phyloP scores from a whole-genome alignment of 2,113 vertebrate species.

The Poicephalus gulielmi region DNA sequence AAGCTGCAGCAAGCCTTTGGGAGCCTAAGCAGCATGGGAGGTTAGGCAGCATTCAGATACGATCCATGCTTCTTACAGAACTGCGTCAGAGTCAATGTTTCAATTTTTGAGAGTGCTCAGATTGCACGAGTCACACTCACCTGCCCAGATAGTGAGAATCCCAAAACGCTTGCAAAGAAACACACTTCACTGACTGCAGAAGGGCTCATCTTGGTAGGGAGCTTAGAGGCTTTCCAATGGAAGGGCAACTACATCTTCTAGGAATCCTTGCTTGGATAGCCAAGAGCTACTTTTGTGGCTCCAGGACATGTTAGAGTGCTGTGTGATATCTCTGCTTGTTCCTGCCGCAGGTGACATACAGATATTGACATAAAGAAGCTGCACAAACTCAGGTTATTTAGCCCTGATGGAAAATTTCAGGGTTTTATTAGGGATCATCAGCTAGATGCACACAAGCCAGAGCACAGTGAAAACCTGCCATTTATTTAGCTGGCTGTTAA shows the following conservation, averaged over 20 bases:
- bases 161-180: fast-evolving
- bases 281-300: background rate
- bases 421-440: background rate
- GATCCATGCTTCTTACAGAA: background rate
- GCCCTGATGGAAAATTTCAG: background rate
- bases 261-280: background rate
- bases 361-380: background rate
- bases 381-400: background rate
- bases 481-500: background rate
- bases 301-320: background rate
- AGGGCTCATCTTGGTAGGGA: background rate
- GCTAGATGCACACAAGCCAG: background rate
- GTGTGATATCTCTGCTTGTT: background rate
- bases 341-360: background rate
- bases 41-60: background rate
- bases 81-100: background rate
- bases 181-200: background rate
- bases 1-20: background rate
- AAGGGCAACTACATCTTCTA: background rate
- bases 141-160: background rate
- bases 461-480: background rate
- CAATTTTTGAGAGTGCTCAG: background rate
- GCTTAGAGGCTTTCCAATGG: background rate
- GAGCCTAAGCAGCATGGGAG: background rate
- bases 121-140: background rate